A percentile compares a stretch with the other conserved stretches of the same genome.
These are phyloP conservation scores for Aphrophora alni DNA, from an alignment of 2,888 invertebrate species.

Conservation along the genomic window DNA sequence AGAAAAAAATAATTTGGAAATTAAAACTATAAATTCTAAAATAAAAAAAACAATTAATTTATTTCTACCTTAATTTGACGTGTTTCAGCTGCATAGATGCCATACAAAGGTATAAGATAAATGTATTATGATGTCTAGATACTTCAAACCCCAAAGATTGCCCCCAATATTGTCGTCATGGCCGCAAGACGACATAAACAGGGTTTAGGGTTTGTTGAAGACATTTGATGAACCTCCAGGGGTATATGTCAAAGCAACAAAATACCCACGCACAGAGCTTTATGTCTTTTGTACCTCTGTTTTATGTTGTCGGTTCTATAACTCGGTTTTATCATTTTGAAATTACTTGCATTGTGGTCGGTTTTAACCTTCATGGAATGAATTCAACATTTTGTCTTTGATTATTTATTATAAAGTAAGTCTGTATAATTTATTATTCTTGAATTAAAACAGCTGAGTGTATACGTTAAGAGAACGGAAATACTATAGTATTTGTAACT, in stretches of 20 bases:
- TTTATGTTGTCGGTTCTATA: not conserved
- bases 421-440: no score
- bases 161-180: not conserved
- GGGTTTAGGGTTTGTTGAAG: not conserved
- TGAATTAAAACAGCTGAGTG: no score
- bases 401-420: no score
- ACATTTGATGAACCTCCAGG: conserved; percentile 6
- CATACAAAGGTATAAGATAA: not conserved
- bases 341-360: not conserved
- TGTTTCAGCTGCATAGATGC: no score
- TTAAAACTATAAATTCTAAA: no score
- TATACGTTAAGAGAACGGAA: no score
- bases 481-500: no score
- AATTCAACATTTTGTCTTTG: no score
- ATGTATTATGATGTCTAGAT: not conserved
- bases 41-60: no score
- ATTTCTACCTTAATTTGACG: no score
- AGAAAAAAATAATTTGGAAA: no score
- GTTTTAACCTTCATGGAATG: no score
- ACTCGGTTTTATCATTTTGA: not conserved
- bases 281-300: not conserved
- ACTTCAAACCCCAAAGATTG: not conserved
- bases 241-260: not conserved
- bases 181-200: not conserved
- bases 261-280: not conserved